Percentiles rank a stretch among this genome's conserved stretches.
Evolutionary conservation across 1,140 invertebrate species (phyloP).

Genomic region (Philopotamus ludificatus): DNA sequence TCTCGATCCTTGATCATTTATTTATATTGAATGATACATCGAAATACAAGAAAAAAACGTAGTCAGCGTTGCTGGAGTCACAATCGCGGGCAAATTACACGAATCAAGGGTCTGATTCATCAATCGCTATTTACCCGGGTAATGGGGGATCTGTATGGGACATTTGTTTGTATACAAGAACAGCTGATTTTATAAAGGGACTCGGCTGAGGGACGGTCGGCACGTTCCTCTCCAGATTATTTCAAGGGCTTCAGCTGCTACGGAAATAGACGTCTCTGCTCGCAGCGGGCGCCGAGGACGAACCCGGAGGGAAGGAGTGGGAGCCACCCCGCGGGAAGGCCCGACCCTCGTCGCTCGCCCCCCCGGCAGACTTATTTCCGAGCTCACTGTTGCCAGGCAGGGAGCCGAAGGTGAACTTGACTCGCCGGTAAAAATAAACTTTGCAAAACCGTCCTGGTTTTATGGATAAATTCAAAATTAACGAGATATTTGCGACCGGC

Average conservation of each 20-base stretch:
- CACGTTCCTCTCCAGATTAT: constrained; percentile 19
- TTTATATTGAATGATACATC: too few species aligned
- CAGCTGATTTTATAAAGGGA: constrained; percentile 12
- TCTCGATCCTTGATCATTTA: too few species aligned
- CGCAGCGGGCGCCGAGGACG: background rate
- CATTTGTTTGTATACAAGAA: constrained; percentile 20
- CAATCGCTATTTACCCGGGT: too few species aligned
- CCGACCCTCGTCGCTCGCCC: constrained; percentile 8
- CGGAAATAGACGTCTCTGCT: constrained; percentile 23
- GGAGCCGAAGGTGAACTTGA: constrained; percentile 15
- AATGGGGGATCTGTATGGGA: background rate
- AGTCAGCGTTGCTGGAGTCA: too few species aligned
- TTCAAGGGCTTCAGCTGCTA: constrained; percentile 27
- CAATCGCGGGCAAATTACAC: too few species aligned
- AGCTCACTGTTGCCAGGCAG: constrained; percentile 24
- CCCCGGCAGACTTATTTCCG: background rate
- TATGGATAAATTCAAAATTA: background rate
- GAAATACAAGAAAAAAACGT: background rate
- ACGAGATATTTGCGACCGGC: background rate
- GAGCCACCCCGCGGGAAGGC: background rate
- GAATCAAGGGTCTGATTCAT: too few species aligned
- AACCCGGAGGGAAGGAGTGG: background rate
- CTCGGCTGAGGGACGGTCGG: background rate
- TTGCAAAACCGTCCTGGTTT: background rate
- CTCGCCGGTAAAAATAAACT: background rate